A percentile compares a stretch with the other conserved stretches of the same genome.
Conservation (phyloP, 2,113 vertebrate genomes). For the Rousettus leschenaultii region DNA sequence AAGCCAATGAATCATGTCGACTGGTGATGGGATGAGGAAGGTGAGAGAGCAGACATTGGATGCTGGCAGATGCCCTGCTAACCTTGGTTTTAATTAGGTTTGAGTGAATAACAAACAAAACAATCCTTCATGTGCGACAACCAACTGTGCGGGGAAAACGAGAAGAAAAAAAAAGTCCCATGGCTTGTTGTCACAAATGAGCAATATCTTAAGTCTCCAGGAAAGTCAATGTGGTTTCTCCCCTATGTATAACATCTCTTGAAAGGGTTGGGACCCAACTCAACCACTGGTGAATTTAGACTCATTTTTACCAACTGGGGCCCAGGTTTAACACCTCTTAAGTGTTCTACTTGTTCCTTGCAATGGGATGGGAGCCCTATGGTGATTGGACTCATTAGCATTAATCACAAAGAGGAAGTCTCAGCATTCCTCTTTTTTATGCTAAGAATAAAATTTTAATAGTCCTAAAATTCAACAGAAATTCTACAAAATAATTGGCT, state of each 20-base stretch:
- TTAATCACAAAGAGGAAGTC: background rate
- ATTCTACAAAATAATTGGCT: background rate
- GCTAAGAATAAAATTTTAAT: background rate
- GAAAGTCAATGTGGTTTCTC: background rate
- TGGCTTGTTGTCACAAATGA: background rate
- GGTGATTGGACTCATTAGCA: background rate
- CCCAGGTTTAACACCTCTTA: background rate
- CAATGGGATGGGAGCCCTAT: background rate
- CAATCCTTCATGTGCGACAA: conserved; percentile 58
- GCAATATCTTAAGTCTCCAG: background rate
- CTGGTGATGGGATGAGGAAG: conserved; percentile 30
- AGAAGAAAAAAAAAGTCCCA: background rate
- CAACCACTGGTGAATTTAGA: background rate
- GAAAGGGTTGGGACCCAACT: background rate
- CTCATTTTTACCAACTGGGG: background rate
- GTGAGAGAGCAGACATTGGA: background rate
- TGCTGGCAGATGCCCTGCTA: conserved; percentile 69
- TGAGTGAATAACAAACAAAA: conserved; percentile 72
- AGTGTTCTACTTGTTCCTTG: background rate
- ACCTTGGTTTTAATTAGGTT: conserved; percentile 75
- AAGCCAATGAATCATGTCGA: conserved; percentile 61
- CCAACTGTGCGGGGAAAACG: background rate
- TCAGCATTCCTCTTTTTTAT: background rate
- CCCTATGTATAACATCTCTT: background rate
- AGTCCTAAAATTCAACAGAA: conserved; percentile 9